These are phyloP conservation scores for Eupithecia tripunctaria DNA, from an alignment of 2,888 invertebrate species.

Conservation along the genomic window DNA sequence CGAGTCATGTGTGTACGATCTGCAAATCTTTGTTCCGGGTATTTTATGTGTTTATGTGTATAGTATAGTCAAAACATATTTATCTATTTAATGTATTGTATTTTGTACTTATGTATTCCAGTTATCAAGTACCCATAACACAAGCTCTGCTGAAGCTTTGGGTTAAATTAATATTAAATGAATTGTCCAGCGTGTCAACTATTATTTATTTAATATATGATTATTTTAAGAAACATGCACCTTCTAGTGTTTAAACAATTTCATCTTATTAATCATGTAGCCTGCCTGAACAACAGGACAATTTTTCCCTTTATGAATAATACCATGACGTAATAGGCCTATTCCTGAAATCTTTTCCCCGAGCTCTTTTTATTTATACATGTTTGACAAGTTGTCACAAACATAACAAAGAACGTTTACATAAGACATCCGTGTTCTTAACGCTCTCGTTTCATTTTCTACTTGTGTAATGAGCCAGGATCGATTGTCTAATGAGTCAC, in stretches of 20 bases:
- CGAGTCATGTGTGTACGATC: not conserved
- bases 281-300: not conserved
- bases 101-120: too few species aligned
- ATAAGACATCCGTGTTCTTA: conserved; percentile 10
- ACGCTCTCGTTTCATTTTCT: conserved; percentile 18
- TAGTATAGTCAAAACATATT: not conserved
- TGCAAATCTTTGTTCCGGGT: not conserved
- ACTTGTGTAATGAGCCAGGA: conserved; percentile 52
- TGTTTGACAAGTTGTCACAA: conserved; percentile 1
- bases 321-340: not conserved
- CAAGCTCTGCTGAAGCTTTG: not conserved
- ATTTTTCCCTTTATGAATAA: not conserved
- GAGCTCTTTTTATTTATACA: not conserved
- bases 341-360: not conserved
- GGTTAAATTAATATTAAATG: not conserved
- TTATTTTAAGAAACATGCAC: not conserved
- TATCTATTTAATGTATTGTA: too few species aligned
- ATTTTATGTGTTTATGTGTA: not conserved
- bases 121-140: not conserved
- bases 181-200: not conserved
- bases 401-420: conserved; percentile 4
- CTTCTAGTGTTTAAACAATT: not conserved
- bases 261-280: not conserved
- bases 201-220: not conserved
- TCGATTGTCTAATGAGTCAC: conserved; percentile 81